A percentile compares a stretch with the other conserved stretches of the same genome.
phyloP scores from a whole-genome alignment of 2,113 vertebrate species.

The Morone saxatilis region DNA sequence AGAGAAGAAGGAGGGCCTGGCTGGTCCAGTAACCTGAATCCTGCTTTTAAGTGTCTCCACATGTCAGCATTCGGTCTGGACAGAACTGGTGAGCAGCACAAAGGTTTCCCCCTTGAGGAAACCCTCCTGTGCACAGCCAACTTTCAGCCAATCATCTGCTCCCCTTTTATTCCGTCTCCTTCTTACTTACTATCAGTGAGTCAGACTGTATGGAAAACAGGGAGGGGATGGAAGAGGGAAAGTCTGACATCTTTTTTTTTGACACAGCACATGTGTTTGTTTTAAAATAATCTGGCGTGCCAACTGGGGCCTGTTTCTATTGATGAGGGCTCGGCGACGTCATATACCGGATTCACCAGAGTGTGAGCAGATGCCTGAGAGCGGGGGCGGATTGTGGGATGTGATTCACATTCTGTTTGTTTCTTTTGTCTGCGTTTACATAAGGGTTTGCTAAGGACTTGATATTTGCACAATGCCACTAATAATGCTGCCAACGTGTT shows the following conservation, averaged over 20 bases:
- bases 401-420: conserved; percentile 68
- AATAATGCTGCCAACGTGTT: neutral
- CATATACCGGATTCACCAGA: conserved; percentile 47
- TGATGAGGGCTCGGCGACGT: conserved; percentile 53
- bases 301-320: conserved; percentile 49
- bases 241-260: conserved; percentile 76
- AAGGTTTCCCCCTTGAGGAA: conserved; percentile 72
- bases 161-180: conserved; percentile 49
- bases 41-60: conserved; percentile 74
- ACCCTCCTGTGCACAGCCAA: conserved; percentile 45
- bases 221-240: conserved; percentile 69
- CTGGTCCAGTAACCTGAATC: conserved; percentile 71
- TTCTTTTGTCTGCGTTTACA: conserved; percentile 63
- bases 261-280: conserved; percentile 77
- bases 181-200: conserved; percentile 79
- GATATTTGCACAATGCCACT: neutral
- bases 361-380: conserved; percentile 52
- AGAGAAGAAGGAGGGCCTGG: conserved; percentile 19
- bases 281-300: conserved; percentile 72
- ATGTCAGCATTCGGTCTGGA: conserved; percentile 65
- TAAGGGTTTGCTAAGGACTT: neutral
- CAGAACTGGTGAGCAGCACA: conserved; percentile 41
- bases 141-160: conserved; percentile 52
- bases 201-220: conserved; percentile 72
- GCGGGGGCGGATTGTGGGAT: conserved; percentile 49